Percentiles rank a stretch among this genome's conserved stretches.
Evolutionary conservation across 2,113 vertebrate species (phyloP).

Genomic region (Cercocebus atys): DNA sequence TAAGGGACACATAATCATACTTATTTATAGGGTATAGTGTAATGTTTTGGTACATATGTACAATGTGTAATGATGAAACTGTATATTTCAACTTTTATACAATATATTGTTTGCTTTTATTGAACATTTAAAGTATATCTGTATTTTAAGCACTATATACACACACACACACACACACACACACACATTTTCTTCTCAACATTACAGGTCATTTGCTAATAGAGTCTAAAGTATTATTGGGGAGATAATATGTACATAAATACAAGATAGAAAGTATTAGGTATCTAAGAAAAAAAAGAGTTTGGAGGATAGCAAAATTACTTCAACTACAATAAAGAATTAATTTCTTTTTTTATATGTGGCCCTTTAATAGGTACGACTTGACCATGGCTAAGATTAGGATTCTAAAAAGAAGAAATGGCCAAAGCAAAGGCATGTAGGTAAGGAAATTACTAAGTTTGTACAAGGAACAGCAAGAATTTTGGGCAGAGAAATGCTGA

Average conservation of each 20-base stretch:
- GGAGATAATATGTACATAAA: not conserved
- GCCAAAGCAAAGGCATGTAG: constrained; percentile 18
- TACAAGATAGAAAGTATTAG: not conserved
- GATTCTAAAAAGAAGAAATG: constrained; percentile 24
- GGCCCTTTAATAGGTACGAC: not conserved
- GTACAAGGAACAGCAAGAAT: not conserved
- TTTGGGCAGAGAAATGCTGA: not conserved
- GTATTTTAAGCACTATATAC: not conserved
- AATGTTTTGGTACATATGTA: not conserved
- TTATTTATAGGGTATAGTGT: not conserved
- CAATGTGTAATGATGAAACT: not conserved
- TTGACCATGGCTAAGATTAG: not conserved
- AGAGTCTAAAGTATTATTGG: not conserved
- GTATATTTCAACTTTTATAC: not conserved
- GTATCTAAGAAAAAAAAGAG: not conserved
- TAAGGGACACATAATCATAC: not conserved
- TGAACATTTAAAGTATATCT: not conserved
- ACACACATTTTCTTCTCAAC: not conserved
- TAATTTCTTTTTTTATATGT: not conserved
- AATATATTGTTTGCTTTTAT: not conserved
- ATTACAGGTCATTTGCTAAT: not conserved
- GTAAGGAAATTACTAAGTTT: constrained; percentile 47
- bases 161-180: not conserved
- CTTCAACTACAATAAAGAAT: constrained; percentile 18
- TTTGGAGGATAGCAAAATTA: constrained; percentile 12